Base-by-base conservation (phyloP, 1,140 invertebrate genomes). In the Asobara japonica region DNA sequence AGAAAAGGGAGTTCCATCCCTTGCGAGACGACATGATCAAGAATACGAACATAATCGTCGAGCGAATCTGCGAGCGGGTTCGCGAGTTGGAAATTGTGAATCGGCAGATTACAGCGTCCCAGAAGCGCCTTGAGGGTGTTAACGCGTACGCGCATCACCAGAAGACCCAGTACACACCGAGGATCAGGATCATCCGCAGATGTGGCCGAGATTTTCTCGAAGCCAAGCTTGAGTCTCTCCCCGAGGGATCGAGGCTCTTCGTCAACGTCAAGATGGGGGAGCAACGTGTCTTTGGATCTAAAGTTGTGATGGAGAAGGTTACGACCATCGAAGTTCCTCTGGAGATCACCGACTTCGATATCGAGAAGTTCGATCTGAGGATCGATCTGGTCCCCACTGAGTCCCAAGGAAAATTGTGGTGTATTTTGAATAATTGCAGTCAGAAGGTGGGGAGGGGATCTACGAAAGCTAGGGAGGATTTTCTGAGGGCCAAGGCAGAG, bases 391-490 rank as follows among this genome's bases (percentile, higher is more conserved):
- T 87, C 3, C 76, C 81, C 16, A 67, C 82, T 2, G 78, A 73
- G 22, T 70, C 76, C 0, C 41, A 82, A 30, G 48, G 69, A 0
- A 66, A 75, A 18, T 73, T 82, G 29, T 86, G 83, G 84, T 86
- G 80, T 25, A 61, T 87, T 0, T 79, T 86, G 51, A 80, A 72
- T 16, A 71, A 86, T 77, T 86, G 80, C 69, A 16, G 82, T 16
- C 76, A 74, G 22, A 61, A 0, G 74, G 71, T 1, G 72, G 77
- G 69, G 69, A 69, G 7, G 78, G 62, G 56, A 6, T 33, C 74
- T 5, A 45, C 61, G 13, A 27, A 22, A 0, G 69, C 79, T 2
- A 80, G 78, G 20, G 25, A 38, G 0, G 74, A 77, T 45, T 86
- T 85, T 77, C 64, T 86, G 18, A 81, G 79, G 45, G 72, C 77